A percentile compares a stretch with the other conserved stretches of the same genome.
Evolutionary conservation across 2,113 vertebrate genomes (phyloP).

Genomic region (Amazona guildingii): DNA sequence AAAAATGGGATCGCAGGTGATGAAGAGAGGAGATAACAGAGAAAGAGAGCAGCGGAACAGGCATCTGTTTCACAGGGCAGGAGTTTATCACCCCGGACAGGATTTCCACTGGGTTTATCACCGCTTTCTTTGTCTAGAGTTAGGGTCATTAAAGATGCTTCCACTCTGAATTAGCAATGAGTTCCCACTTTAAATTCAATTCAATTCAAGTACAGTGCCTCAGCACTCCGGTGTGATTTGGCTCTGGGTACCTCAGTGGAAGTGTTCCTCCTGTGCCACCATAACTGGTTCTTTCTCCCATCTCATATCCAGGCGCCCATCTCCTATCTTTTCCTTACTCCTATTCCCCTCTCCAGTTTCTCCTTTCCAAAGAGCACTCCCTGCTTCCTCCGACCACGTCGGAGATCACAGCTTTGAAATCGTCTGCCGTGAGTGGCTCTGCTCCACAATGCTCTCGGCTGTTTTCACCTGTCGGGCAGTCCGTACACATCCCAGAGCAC

Average conservation of each 20-base stretch:
- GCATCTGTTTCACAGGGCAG: background rate
- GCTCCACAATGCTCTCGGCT: background rate
- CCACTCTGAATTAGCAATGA: conserved; percentile 43
- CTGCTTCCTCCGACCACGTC: background rate
- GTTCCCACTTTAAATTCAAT: background rate
- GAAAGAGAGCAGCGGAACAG: background rate
- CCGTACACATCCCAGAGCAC: accelerated
- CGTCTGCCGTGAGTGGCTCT: accelerated
- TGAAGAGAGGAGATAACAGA: background rate
- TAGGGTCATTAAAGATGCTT: conserved; percentile 32
- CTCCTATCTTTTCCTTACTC: background rate
- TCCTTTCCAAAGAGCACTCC: background rate
- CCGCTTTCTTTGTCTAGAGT: conserved; percentile 12
- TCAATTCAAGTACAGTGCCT: background rate
- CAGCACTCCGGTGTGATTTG: background rate
- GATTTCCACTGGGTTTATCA: conserved; percentile 22
- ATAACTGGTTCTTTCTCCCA: background rate
- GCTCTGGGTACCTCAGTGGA: background rate
- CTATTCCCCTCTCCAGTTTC: background rate
- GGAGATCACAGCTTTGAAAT: background rate
- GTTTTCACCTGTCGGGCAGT: too few species aligned
- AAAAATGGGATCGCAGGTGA: background rate
- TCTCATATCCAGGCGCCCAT: background rate
- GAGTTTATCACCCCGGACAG: conserved; percentile 24
- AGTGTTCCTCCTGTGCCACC: accelerated